A percentile compares a stretch with the other conserved stretches of the same genome.
Conservation (phyloP, 1,140 invertebrate genomes). For the Episyrphus balteatus region DNA sequence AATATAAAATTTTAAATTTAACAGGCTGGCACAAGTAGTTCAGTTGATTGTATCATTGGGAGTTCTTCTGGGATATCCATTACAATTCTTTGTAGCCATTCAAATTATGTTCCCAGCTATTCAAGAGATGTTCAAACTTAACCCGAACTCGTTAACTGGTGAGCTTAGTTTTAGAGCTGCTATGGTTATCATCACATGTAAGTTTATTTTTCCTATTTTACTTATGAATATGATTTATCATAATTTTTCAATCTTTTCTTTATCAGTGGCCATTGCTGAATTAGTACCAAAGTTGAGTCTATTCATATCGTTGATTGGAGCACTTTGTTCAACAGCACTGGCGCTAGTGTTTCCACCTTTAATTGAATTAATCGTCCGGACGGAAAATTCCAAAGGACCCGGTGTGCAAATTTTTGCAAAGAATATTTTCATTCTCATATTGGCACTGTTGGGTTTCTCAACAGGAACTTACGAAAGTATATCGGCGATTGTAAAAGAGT, state of each 20-base stretch:
- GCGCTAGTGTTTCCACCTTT: slow-evolving; percentile 84
- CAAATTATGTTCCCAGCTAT: slow-evolving; percentile 48
- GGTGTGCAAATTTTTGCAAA: slow-evolving; percentile 41
- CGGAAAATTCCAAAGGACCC: slow-evolving; percentile 37
- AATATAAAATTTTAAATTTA: slow-evolving; percentile 5
- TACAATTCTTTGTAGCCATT: slow-evolving; percentile 76
- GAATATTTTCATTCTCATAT: slow-evolving; percentile 49
- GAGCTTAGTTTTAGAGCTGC: slow-evolving; percentile 33
- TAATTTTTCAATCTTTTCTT: not conserved
- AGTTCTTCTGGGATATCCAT: slow-evolving; percentile 62
- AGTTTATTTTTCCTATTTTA: too few relatives aligned
- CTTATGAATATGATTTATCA: too few relatives aligned
- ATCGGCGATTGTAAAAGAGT: slow-evolving; percentile 42
- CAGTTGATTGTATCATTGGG: slow-evolving; percentile 59
- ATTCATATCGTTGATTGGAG: slow-evolving; percentile 84
- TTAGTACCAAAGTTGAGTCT: slow-evolving; percentile 71
- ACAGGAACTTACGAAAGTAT: slow-evolving; percentile 65
- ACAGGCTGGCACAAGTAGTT: slow-evolving; percentile 45
- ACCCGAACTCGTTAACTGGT: slow-evolving; percentile 27
- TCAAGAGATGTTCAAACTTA: slow-evolving; percentile 13
- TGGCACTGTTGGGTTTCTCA: slow-evolving; percentile 57
- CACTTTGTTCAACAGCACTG: slow-evolving; percentile 73
- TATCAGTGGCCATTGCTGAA: slow-evolving; percentile 68
- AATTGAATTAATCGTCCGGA: slow-evolving; percentile 61
- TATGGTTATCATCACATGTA: not conserved